Evolutionary conservation across 2,113 vertebrate species (phyloP), one percentile per base, ranked within the genome.

Genomic region (Pandion haliaetus): DNA sequence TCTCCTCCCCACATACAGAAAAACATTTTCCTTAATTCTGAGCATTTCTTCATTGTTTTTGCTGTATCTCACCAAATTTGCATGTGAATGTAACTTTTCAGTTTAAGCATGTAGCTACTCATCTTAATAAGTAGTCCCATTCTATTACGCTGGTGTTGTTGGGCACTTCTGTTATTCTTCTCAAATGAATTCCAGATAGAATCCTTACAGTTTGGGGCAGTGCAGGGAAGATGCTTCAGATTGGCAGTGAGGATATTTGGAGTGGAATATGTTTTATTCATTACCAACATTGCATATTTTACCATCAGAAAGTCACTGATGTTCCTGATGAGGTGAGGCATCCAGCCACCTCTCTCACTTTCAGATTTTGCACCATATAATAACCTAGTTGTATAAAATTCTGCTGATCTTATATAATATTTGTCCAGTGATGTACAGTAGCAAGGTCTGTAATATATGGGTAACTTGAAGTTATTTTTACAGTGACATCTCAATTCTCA

Each of bases 401-500:
- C 28, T 91, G 8, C 20, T 86, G 59, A 81, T 67, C 31, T 72
- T 50, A 5, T 5, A 15, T 47, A 6, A 10, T 32, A 36, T 77
- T 78, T 90, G 14, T 90, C 65, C 28, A 40, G 1, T 70, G 13
- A 72, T 57, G 24, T 86, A 76, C 17, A 62, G n/a, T 55, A 83
- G 42, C 29, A 80, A 84, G 72, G 73, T 80, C 36, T 86, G 42
- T 90, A 82, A 62, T 77, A 45, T 50, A 16, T 62, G 25, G 10
- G 5, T 93, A 80, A 63, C 47, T 42, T 54, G 12, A 69, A 49
- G 40, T 86, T 91, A 44, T 21, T 90, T 83, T 94, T 91, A 94
- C 86, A 87, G 76, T 69, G 73, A 44, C 73, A 73, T 94, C 83
- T 95, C 78, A 93, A 34, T 94, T 92, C 34, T 79, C 34, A n/a